Evolutionary conservation across 37 sponge, comb jelly and placozoan species (phyloP), one percentile per base, ranked within the genome.

Genomic region (Diacarnus erythraeanus): DNA sequence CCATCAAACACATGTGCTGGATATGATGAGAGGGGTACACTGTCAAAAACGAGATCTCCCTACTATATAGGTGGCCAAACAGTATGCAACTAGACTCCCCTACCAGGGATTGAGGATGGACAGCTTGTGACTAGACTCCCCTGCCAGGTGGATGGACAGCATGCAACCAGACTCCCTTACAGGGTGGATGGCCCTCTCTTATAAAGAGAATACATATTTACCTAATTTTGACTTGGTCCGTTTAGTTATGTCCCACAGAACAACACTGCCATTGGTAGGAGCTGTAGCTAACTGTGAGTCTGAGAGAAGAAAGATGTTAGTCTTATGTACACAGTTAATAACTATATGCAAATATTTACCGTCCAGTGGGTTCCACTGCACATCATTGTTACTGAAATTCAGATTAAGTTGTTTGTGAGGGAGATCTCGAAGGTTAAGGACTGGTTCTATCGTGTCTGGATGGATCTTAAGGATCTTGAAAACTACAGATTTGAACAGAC

Each of bases 201-300:
- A n/a, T n/a, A n/a, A n/a, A n/a, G n/a, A n/a, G n/a, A n/a, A n/a
- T 47, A 15, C 51, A 47, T 8, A 25, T 79, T 71, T 39, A 83
- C 89, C 33, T 35, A 83, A 36, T 56, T 83, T 80, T 37, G 75
- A 67, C 38, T 82, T 87, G 38, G 87, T 78, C 30, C 43, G 68
- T 30, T 80, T 89, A 10, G 75, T 75, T 27, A 94, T 64, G 71
- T 94, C 84, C 94, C 94, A 94, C 10, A 90, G 77, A 18, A 94
- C 85, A 41, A 94, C 82, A 71, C 79, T 54, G 35, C 90, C 90
- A 83, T 94, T 94, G 23, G 90, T 90, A 27, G 94, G 87, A 72
- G 94, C 90, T 22, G 91, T 79, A 0, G 90, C 91, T 38, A 94
- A 65, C 54, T 88, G 90, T 0, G 37, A 17, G 18, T 79, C 94